These are phyloP conservation scores for Pseudotriccus pelzelni DNA, from an alignment of 2,797 vertebrate genomes.

Conservation along the genomic window DNA sequence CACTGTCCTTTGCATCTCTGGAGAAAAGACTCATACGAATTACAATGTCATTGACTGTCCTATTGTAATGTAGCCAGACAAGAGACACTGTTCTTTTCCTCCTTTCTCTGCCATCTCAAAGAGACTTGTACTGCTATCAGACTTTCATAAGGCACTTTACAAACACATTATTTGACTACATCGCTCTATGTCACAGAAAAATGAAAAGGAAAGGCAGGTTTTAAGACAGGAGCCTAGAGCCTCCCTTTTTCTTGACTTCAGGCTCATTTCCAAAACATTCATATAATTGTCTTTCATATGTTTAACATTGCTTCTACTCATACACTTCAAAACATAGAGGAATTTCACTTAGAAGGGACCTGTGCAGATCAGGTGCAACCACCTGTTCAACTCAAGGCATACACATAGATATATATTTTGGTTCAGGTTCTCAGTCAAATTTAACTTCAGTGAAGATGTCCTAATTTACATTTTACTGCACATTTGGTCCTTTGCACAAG, in stretches of 20 bases:
- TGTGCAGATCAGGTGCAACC: background rate
- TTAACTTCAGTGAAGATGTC: background rate
- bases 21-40: conserved; percentile 1
- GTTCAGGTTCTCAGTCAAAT: background rate
- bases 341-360: background rate
- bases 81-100: background rate
- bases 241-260: background rate
- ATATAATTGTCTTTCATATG: background rate
- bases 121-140: background rate
- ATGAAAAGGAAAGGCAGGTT: background rate
- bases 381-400: background rate
- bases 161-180: background rate
- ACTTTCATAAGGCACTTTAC: background rate
- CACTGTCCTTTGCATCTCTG: background rate
- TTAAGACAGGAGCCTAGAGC: background rate
- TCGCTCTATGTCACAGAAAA: background rate
- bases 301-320: background rate
- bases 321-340: background rate
- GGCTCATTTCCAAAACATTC: background rate
- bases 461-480: background rate
- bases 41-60: background rate
- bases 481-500: background rate
- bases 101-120: background rate
- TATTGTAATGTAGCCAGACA: background rate
- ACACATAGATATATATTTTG: background rate